Conservation (phyloP, 2,888 invertebrate genomes). For the Eremobia ochroleuca region DNA sequence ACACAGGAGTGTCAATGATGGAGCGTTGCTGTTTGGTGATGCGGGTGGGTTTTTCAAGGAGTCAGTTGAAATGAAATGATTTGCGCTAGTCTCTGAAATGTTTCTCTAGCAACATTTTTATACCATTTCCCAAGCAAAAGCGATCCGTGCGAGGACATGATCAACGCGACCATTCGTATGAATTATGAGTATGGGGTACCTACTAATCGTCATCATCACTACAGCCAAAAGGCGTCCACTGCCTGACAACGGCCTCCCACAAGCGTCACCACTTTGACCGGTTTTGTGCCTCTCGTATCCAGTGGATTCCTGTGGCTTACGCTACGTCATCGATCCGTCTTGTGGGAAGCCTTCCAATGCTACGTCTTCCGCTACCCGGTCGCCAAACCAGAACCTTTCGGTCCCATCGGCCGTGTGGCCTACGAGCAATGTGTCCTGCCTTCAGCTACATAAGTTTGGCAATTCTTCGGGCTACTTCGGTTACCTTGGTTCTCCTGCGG, state of each 20-base stretch:
- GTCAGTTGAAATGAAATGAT: neutral
- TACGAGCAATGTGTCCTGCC: too few species aligned
- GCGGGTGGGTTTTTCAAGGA: neutral
- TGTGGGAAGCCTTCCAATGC: neutral
- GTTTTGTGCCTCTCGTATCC: neutral
- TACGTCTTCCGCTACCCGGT: too few species aligned
- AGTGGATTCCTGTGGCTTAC: neutral
- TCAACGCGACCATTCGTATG: neutral
- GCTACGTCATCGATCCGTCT: neutral
- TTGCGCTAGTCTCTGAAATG: neutral
- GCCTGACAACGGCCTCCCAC: neutral
- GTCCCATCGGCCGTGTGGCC: too few species aligned
- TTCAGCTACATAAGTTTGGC: too few species aligned
- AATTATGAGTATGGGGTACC: neutral
- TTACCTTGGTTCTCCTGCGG: too few species aligned
- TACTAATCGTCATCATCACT: neutral
- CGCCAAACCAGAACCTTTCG: too few species aligned
- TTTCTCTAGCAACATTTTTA: neutral
- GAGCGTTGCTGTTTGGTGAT: neutral
- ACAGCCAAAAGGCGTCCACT: neutral
- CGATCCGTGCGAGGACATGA: neutral
- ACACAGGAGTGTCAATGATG: neutral
- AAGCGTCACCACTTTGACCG: neutral
- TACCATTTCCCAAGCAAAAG: neutral
- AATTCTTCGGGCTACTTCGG: too few species aligned